These are phyloP conservation scores for Rhabdomys pumilio DNA, from an alignment of 2,797 vertebrate species.

Conservation along the genomic window DNA sequence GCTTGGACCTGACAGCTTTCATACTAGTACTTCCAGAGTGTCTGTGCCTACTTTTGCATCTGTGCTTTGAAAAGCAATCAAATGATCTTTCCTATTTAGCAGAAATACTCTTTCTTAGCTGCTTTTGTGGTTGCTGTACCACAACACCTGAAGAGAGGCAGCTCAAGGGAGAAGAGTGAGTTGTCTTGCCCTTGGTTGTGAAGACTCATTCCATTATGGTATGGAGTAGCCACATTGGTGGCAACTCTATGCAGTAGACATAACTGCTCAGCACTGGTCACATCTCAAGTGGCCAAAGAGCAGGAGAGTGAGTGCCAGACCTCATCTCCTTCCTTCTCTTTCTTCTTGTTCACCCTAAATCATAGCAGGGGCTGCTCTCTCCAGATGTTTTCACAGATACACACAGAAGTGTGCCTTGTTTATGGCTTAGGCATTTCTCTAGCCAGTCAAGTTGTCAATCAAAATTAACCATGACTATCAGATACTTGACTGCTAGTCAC, in stretches of 20 bases:
- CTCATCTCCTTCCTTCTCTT: neutral
- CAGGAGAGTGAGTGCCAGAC: neutral
- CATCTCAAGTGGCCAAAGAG: neutral
- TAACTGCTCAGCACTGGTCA: neutral
- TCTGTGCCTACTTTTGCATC: neutral
- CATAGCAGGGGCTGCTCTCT: neutral
- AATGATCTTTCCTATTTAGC: neutral
- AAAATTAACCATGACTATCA: neutral
- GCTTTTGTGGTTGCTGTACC: neutral
- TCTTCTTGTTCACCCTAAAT: neutral
- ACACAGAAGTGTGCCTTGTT: neutral
- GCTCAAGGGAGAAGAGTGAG: neutral
- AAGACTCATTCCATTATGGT: neutral
- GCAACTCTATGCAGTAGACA: too few relatives aligned
- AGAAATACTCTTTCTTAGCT: neutral
- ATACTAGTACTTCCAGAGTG: neutral
- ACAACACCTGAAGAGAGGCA: neutral
- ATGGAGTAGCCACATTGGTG: too few relatives aligned
- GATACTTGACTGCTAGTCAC: neutral
- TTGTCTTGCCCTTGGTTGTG: neutral
- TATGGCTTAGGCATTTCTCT: neutral
- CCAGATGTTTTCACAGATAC: neutral
- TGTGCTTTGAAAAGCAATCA: neutral
- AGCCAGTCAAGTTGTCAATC: neutral
- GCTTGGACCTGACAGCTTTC: neutral